Conservation (phyloP, 2,113 vertebrate genomes). For the Amazona guildingii region DNA sequence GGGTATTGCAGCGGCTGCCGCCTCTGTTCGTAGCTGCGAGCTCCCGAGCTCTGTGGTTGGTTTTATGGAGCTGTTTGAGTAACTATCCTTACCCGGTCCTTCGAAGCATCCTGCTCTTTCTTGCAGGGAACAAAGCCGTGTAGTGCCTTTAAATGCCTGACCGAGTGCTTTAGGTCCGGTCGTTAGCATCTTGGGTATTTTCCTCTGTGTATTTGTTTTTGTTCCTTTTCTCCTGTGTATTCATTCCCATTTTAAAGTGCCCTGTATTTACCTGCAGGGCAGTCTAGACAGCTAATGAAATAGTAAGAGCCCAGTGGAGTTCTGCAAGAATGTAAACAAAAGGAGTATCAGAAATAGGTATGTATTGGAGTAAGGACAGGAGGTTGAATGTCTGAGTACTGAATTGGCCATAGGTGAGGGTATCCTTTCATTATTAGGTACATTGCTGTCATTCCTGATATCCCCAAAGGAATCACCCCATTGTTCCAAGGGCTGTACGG, state of each 20-base stretch:
- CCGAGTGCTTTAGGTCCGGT: neutral
- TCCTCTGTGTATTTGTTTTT: neutral
- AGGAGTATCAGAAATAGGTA: neutral
- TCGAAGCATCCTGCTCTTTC: neutral
- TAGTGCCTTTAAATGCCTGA: neutral
- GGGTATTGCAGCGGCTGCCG: neutral
- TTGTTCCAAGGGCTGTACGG: neutral
- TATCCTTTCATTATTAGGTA: neutral
- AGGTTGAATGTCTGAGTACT: rapidly evolving
- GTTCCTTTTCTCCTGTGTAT: neutral
- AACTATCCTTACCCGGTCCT: neutral
- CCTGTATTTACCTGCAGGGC: neutral
- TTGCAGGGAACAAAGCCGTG: neutral
- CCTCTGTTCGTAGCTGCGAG: neutral
- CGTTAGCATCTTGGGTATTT: neutral
- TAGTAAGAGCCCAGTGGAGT: neutral
- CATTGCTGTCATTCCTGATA: neutral
- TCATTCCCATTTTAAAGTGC: neutral
- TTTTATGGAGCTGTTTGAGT: neutral
- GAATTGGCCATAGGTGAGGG: no score
- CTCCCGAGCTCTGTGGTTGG: neutral
- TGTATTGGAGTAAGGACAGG: neutral
- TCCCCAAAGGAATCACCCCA: neutral
- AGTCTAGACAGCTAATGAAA: conserved; percentile 15
- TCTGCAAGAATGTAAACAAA: neutral